Evolutionary conservation across 2,888 invertebrate genomes (phyloP).

Genomic region (Escarpia spicata): DNA sequence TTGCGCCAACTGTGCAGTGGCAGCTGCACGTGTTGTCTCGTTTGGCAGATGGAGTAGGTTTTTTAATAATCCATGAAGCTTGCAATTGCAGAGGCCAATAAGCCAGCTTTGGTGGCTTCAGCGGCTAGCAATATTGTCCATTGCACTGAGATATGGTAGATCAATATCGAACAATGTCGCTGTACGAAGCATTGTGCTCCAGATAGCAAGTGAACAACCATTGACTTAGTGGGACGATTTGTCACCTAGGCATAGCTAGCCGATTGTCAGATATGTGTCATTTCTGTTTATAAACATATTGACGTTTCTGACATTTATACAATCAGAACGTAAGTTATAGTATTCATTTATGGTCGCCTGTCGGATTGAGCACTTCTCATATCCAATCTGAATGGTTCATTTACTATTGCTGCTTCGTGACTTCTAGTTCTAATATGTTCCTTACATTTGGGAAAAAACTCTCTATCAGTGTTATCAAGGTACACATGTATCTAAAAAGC

Average conservation of each 20-base stretch:
- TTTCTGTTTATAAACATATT: slow-evolving; percentile 5
- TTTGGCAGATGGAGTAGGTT: neutral
- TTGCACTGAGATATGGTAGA: neutral
- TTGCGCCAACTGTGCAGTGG: neutral
- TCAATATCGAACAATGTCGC: neutral
- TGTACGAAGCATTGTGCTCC: neutral
- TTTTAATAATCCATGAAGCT: neutral
- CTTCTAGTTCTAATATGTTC: neutral
- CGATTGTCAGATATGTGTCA: neutral
- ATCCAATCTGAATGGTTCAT: neutral
- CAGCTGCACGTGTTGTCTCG: neutral
- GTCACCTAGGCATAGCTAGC: neutral
- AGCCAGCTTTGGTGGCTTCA: neutral
- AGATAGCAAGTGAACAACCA: neutral
- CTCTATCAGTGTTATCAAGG: neutral
- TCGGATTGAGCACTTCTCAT: neutral
- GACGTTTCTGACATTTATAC: neutral
- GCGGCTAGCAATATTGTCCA: neutral
- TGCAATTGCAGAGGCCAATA: neutral
- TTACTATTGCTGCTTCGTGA: neutral
- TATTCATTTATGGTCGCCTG: neutral
- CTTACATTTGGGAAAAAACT: neutral
- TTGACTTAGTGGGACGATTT: neutral
- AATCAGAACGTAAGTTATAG: neutral
- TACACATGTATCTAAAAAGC: neutral